phyloP scores from a whole-genome alignment of 2,113 vertebrate genomes.

The Microcebus jonahi region DNA sequence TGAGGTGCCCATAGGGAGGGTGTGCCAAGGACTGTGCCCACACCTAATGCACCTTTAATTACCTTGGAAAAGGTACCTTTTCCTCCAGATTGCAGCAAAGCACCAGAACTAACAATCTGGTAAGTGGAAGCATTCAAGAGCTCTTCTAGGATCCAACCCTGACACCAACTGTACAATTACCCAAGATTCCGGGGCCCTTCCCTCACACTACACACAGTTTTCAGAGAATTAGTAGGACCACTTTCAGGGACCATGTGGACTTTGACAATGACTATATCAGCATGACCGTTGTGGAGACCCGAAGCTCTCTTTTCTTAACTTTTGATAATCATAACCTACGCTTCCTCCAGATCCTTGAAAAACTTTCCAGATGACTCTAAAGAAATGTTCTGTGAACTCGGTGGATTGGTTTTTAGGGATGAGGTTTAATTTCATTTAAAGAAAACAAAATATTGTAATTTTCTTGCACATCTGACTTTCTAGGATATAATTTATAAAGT shows the following conservation, averaged over 20 bases:
- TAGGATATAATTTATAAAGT: background rate
- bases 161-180: background rate
- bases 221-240: background rate
- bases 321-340: background rate
- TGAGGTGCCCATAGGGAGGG: background rate
- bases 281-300: background rate
- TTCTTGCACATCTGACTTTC: background rate
- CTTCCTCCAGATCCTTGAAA: background rate
- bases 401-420: background rate
- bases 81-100: background rate
- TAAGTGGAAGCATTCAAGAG: background rate
- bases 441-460: background rate
- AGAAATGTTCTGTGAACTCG: background rate
- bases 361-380: background rate
- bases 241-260: background rate
- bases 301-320: background rate
- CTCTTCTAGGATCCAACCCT: background rate
- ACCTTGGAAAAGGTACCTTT: background rate
- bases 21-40: background rate
- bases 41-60: fast-evolving
- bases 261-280: background rate
- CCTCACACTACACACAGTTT: background rate
- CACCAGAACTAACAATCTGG: background rate
- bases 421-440: constrained; percentile 9
- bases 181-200: fast-evolving